These are phyloP conservation scores for Acrobasis suavella DNA, from an alignment of 2,888 invertebrate species.

Conservation along the genomic window DNA sequence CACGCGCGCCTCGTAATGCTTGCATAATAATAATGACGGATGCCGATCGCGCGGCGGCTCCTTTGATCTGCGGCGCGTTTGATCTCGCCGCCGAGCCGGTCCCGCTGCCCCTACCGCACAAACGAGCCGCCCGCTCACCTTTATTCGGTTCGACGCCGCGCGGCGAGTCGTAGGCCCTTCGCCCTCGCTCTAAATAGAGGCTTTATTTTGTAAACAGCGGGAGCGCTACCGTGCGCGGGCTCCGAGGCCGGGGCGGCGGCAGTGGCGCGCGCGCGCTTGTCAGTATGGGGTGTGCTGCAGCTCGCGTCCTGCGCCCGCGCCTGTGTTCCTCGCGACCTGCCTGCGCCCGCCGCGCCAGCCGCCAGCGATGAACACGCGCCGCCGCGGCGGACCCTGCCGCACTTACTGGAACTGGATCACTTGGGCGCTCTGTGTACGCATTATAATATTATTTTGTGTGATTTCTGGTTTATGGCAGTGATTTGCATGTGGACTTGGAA, in stretches of 20 bases:
- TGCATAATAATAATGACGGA: conserved; percentile 83
- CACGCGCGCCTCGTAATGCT: conserved; percentile 82
- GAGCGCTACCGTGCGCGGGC: conserved; percentile 68
- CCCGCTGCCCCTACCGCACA: conserved; percentile 77
- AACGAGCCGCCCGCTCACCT: conserved; percentile 78
- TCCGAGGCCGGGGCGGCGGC: conserved; percentile 35
- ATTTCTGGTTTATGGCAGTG: conserved; percentile 16
- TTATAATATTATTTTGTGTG: conserved; percentile 50
- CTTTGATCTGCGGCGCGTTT: conserved; percentile 80
- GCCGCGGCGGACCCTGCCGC: conserved; percentile 35
- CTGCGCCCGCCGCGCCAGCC: conserved; percentile 32
- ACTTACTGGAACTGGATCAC: conserved; percentile 55
- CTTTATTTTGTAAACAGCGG: conserved; percentile 80
- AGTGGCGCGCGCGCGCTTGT: conserved; percentile 60
- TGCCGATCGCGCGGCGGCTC: conserved; percentile 82
- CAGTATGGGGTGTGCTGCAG: conserved; percentile 73
- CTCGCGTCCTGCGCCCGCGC: conserved; percentile 43
- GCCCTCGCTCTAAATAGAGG: conserved; percentile 80
- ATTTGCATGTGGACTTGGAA: conserved; percentile 9
- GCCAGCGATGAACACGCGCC: conserved; percentile 48
- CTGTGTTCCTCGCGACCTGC: conserved; percentile 7
- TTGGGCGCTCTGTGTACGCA: conserved; percentile 75
- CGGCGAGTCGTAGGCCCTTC: conserved; percentile 72
- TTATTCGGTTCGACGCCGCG: conserved; percentile 79
- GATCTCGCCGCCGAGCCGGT: conserved; percentile 80